Conservation (phyloP, 2,888 invertebrate genomes). For the Hypercompe scribonia region DNA sequence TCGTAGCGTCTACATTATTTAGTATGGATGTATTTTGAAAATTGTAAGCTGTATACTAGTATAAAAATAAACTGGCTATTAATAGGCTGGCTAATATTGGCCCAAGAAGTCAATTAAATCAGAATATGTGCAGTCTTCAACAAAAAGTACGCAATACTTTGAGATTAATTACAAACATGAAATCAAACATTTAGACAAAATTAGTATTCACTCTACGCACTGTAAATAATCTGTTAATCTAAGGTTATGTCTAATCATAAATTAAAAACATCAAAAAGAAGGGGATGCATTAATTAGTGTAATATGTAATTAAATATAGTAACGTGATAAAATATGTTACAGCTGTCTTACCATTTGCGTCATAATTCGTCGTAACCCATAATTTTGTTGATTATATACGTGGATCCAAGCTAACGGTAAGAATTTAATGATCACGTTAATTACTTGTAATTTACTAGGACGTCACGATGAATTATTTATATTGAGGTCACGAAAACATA, state of each 20-base stretch:
- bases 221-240: not conserved
- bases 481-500: not conserved
- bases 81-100: not conserved
- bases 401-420: constrained; percentile 24
- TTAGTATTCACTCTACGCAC: not conserved
- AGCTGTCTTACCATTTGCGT: constrained; percentile 26
- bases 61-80: not conserved
- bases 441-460: constrained; percentile 18
- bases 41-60: not conserved
- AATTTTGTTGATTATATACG: constrained; percentile 17
- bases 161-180: not conserved
- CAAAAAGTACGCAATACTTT: not conserved
- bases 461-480: constrained; percentile 2
- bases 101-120: not conserved
- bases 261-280: not conserved
- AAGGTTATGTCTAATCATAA: not conserved
- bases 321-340: constrained; percentile 3
- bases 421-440: constrained; percentile 20
- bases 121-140: not conserved
- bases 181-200: not conserved
- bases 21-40: not conserved
- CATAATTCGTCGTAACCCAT: constrained; percentile 30
- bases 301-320: not conserved
- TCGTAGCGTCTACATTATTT: not conserved
- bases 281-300: not conserved